Percentiles rank a stretch among this genome's conserved stretches.
Conservation (phyloP, 2,888 invertebrate genomes). For the Drosophila paramelanica region DNA sequence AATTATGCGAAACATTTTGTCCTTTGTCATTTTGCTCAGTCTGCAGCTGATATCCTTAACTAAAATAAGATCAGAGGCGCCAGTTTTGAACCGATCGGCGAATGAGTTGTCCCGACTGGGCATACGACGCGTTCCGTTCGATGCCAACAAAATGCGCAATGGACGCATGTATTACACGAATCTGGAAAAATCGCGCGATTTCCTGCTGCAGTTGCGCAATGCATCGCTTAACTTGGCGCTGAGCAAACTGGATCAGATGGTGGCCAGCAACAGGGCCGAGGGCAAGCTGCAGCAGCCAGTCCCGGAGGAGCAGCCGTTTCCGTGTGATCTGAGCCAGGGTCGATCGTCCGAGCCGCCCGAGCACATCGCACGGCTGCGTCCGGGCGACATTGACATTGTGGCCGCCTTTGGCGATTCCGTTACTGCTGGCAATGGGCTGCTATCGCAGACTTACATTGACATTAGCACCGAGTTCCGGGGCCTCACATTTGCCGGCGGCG, state of each 20-base stretch:
- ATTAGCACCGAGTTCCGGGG: conserved; percentile 84
- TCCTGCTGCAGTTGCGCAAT: conserved; percentile 46
- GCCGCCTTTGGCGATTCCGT: conserved; percentile 87
- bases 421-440: conserved; percentile 86
- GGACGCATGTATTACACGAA: conserved; percentile 60
- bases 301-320: conserved; percentile 60
- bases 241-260: conserved; percentile 21
- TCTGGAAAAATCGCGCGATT: conserved; percentile 53
- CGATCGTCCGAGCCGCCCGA: conserved; percentile 80
- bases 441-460: conserved; percentile 83
- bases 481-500: conserved; percentile 85
- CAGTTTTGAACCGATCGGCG: conserved; percentile 19
- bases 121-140: conserved; percentile 27
- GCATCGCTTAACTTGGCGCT: conserved; percentile 19
- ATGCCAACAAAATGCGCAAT: conserved; percentile 30
- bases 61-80: conserved; percentile 10
- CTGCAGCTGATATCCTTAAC: conserved; percentile 4
- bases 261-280: conserved; percentile 30
- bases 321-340: conserved; percentile 12
- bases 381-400: conserved; percentile 87
- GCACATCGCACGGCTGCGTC: conserved; percentile 86
- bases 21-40: not conserved
- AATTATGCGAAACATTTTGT: not conserved
- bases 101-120: conserved; percentile 33
- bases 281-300: conserved; percentile 78